Conservation (phyloP, 2,113 vertebrate species). For the Diphyllodes magnificus region DNA sequence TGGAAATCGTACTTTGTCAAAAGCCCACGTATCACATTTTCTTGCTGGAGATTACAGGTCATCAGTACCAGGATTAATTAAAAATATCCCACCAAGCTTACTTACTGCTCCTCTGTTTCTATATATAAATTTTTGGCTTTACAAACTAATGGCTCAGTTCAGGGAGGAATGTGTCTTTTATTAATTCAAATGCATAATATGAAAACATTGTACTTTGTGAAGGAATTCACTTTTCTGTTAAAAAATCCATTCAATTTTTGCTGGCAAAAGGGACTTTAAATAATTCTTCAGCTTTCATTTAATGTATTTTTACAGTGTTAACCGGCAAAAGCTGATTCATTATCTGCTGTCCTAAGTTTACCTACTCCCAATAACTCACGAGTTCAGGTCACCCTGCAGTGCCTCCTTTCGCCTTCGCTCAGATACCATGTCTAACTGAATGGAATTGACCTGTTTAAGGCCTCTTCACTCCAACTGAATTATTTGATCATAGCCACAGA, state of each 20-base stretch:
- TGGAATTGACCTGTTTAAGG: slow-evolving; percentile 86
- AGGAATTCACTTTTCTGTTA: background rate
- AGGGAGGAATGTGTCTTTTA: background rate
- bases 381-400: slow-evolving; percentile 63
- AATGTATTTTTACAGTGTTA: background rate
- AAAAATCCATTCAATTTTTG: background rate
- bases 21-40: background rate
- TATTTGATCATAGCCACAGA: slow-evolving; percentile 85
- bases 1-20: slow-evolving; percentile 5
- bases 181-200: background rate
- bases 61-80: background rate
- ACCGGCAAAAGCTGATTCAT: slow-evolving; percentile 1
- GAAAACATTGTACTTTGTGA: background rate
- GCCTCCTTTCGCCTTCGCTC: slow-evolving; percentile 65
- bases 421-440: slow-evolving; percentile 83
- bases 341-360: slow-evolving; percentile 30
- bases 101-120: background rate
- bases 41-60: background rate
- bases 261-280: background rate
- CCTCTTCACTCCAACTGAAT: slow-evolving; percentile 79
- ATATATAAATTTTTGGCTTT: background rate
- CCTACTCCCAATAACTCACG: slow-evolving; percentile 58
- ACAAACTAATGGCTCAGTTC: background rate
- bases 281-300: background rate
- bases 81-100: background rate